A percentile compares a stretch with the other conserved stretches of the same genome.
phyloP scores from a whole-genome alignment of 1,140 invertebrate species.

The Pseudomyrmex pallidus region DNA sequence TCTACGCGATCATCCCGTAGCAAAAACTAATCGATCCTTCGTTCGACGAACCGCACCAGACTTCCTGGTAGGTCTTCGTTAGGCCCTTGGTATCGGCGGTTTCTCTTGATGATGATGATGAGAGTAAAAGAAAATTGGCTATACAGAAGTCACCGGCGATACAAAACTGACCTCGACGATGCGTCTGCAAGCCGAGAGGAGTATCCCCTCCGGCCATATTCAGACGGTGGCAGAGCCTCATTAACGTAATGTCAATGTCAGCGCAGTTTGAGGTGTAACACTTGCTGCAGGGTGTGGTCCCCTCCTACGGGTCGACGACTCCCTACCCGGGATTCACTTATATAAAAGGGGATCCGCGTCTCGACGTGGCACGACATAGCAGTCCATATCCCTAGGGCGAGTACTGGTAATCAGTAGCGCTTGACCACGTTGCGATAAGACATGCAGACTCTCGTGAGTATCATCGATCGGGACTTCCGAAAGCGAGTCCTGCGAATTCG shows the following conservation, averaged over 20 bases:
- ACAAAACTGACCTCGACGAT: slow-evolving; percentile 63
- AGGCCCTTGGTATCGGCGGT: background rate
- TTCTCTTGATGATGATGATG: background rate
- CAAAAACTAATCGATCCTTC: slow-evolving; percentile 28
- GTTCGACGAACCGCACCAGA: background rate
- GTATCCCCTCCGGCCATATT: slow-evolving; percentile 27
- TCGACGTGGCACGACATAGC: slow-evolving; percentile 76
- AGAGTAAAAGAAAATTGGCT: slow-evolving; percentile 5
- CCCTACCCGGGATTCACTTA: slow-evolving; percentile 80
- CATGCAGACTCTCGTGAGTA: slow-evolving; percentile 81
- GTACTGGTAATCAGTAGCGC: slow-evolving; percentile 79
- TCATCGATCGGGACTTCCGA: no score
- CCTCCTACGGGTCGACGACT: slow-evolving; percentile 77
- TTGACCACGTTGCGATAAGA: slow-evolving; percentile 42
- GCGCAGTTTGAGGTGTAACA: slow-evolving; percentile 66
- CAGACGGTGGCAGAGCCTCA: slow-evolving; percentile 50
- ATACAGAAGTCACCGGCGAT: slow-evolving; percentile 5
- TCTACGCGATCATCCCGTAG: background rate
- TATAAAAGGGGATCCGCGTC: slow-evolving; percentile 79
- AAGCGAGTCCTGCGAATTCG: background rate
- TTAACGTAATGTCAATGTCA: slow-evolving; percentile 81
- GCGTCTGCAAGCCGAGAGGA: slow-evolving; percentile 19
- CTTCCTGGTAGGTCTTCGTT: slow-evolving; percentile 12
- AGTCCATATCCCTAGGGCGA: slow-evolving; percentile 77
- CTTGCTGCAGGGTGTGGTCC: slow-evolving; percentile 73